Base-by-base conservation (phyloP, 1,140 invertebrate genomes). In the Asobara japonica region DNA sequence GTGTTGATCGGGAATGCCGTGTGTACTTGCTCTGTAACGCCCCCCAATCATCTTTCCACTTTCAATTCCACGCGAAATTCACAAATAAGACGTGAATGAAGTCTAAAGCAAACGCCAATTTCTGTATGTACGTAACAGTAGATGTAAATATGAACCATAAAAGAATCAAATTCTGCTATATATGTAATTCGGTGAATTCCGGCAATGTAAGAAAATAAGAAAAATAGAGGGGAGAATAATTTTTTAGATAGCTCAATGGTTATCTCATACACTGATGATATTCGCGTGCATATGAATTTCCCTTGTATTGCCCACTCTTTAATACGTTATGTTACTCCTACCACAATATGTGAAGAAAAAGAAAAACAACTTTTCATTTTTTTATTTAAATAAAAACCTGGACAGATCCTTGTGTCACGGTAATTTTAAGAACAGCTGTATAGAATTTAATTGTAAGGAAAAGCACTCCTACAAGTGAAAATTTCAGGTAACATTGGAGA, bases 191-290 rank as follows among this genome's bases (percentile, higher is more conserved):
- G 1, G 22, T 56, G 5, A 25, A 25, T 56, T 56, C 51, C 51
- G 18, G 51, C 25, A 56, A 56, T 25, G 51, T 2, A 51, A 1
- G 45, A 20, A 51, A 51, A 51, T 56, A 27, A 56, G 11, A 56
- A 56, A 25, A 56, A 56, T 1, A 25, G 13, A 56, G 18, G 10
- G 51, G 18, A 56, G 51, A 11, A 56, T 56, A 56, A 56, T 56
- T 25, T 56, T 10, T 25, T 25, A 18, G 18, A 56, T 25, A 56
- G 25, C 51, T 20, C 3, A 87, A 90, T 94, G 31, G 92, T 90
- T 41, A 91, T 94, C 78, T 81, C 93, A 79, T 96, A 94, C 22
- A 90, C 92, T 30, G 87, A 91, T 77, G 93, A 91, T 77, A 93
- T 94, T 81, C 87, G 91, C 67, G 90, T 93, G 74, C 91, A 56